A percentile compares a stretch with the other conserved stretches of the same genome.
These are phyloP conservation scores for Onychomys torridus DNA, from an alignment of 2,797 vertebrate genomes.

Conservation along the genomic window DNA sequence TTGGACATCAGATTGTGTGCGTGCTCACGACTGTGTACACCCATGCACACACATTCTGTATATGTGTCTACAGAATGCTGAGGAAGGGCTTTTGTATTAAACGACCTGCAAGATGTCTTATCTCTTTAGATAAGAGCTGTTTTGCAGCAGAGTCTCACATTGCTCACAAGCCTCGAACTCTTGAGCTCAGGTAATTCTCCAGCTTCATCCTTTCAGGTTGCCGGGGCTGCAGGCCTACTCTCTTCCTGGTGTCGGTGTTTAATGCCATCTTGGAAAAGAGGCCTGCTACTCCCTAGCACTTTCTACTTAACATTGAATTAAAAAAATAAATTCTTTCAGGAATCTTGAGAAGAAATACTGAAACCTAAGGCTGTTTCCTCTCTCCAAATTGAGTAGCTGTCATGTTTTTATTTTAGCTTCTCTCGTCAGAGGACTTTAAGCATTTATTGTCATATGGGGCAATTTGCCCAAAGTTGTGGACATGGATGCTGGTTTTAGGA, in stretches of 20 bases:
- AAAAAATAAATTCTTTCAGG: not conserved
- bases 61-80: not conserved
- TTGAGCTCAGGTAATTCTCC: not conserved
- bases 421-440: constrained; percentile 19
- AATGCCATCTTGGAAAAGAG: not conserved
- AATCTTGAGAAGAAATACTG: constrained; percentile 35
- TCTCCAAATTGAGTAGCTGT: not conserved
- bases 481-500: not conserved
- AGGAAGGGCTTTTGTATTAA: not conserved
- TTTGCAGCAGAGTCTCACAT: not conserved
- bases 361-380: not conserved
- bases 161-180: not conserved
- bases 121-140: not conserved
- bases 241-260: not conserved
- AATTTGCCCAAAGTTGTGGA: not conserved
- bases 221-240: not conserved
- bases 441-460: not conserved
- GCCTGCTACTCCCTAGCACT: not conserved
- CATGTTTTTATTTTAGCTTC: not conserved
- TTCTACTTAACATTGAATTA: not conserved
- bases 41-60: not conserved
- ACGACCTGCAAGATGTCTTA: not conserved
- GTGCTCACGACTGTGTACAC: accelerated
- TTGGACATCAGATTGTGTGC: too few species aligned
- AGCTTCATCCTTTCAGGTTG: not conserved